Percentiles rank a stretch among this genome's conserved stretches.
phyloP scores from a whole-genome alignment of 2,888 invertebrate genomes.

The Drosophila leonis region DNA sequence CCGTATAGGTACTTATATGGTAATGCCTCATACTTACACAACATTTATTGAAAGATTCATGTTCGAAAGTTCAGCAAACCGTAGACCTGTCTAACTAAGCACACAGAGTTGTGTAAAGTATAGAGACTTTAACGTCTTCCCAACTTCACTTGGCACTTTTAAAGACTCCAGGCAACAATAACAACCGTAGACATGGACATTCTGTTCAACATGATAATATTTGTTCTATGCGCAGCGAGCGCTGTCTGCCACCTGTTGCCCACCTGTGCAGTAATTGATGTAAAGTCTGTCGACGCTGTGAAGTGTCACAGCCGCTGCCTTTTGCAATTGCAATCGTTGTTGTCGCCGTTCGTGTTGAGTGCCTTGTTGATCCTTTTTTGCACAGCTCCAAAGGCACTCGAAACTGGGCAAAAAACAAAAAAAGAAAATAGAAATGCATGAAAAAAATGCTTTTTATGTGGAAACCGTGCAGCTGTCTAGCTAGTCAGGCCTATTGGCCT shows the following conservation, averaged over 20 bases:
- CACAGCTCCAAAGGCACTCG: conserved; percentile 58
- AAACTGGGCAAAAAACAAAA: conserved; percentile 15
- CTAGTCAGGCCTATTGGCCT: conserved; percentile 43
- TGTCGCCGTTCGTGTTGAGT: conserved; percentile 43
- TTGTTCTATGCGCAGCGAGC: conserved; percentile 11
- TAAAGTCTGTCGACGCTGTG: conserved; percentile 65
- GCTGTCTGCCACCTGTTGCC: conserved; percentile 57
- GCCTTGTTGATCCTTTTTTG: conserved; percentile 64
- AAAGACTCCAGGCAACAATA: neutral
- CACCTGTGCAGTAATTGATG: conserved; percentile 74
- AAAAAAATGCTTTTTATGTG: conserved; percentile 16
- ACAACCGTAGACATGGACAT: neutral
- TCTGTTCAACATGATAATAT: conserved; percentile 19
- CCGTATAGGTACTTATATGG: neutral
- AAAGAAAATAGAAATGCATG: neutral
- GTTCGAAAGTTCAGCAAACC: no score
- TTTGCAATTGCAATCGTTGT: conserved; percentile 21
- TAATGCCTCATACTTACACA: neutral
- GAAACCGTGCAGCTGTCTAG: conserved; percentile 57
- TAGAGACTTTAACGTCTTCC: neutral
- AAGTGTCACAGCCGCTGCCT: conserved; percentile 68
- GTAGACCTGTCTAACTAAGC: neutral
- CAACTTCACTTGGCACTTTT: neutral
- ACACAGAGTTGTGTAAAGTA: neutral
- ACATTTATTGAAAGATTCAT: neutral